phyloP scores from a whole-genome alignment of 2,888 invertebrate genomes.

The Nebria salina region DNA sequence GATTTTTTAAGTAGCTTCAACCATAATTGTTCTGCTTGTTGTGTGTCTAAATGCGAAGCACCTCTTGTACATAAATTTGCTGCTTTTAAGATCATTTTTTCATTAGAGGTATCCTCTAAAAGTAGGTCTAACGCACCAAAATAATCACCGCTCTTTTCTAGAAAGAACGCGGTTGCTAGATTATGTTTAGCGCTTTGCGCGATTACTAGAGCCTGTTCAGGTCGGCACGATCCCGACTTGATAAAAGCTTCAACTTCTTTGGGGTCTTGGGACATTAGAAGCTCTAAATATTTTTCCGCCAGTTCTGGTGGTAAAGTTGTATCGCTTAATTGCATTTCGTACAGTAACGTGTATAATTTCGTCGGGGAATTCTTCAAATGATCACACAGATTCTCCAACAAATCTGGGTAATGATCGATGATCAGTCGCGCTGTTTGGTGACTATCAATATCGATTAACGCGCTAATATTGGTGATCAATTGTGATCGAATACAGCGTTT shows the following conservation, averaged over 20 bases:
- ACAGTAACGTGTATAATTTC: conserved; percentile 68
- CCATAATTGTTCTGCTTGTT: conserved; percentile 65
- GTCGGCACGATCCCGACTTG: conserved; percentile 67
- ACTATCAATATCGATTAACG: conserved; percentile 69
- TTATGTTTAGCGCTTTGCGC: conserved; percentile 70
- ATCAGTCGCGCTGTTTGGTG: conserved; percentile 72
- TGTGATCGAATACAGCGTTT: conserved; percentile 64
- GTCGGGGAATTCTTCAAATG: conserved; percentile 62
- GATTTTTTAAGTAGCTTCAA: conserved; percentile 63
- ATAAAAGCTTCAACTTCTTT: conserved; percentile 64
- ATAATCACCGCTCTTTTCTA: conserved; percentile 80
- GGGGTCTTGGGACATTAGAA: conserved; percentile 70
- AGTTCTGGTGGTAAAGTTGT: conserved; percentile 61
- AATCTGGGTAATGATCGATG: conserved; percentile 66
- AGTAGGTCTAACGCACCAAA: conserved; percentile 75
- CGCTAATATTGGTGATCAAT: conserved; percentile 62
- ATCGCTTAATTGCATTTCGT: conserved; percentile 62
- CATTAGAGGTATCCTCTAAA: conserved; percentile 61
- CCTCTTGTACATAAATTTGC: conserved; percentile 63
- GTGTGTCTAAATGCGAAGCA: conserved; percentile 61
- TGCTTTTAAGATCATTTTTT: conserved; percentile 50
- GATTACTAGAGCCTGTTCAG: conserved; percentile 72
- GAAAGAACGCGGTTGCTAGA: conserved; percentile 75
- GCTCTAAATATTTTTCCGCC: conserved; percentile 70
- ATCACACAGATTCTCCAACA: conserved; percentile 62